A percentile compares a stretch with the other conserved stretches of the same genome.
Evolutionary conservation across 2,888 invertebrate genomes (phyloP).

Genomic region (Drosophila paranaensis): DNA sequence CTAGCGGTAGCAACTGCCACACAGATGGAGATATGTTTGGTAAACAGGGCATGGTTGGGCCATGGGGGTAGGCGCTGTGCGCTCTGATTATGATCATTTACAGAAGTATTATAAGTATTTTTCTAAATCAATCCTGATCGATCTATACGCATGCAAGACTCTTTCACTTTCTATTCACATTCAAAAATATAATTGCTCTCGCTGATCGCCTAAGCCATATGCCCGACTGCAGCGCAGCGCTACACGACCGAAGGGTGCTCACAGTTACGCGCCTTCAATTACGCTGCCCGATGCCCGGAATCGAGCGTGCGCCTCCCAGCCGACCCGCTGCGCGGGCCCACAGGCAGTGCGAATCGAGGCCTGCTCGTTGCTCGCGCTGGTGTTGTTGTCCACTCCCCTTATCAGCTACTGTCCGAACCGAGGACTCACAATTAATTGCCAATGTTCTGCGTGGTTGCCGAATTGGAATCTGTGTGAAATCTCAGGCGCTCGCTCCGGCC

Average conservation of each 20-base stretch:
- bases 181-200: neutral
- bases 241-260: slow-evolving; percentile 49
- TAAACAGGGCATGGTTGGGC: slow-evolving; percentile 28
- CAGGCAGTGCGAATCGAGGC: slow-evolving; percentile 23
- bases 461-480: slow-evolving; percentile 77
- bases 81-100: neutral
- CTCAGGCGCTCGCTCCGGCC: slow-evolving; percentile 44
- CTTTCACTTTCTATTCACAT: no score
- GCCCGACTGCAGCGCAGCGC: slow-evolving; percentile 16
- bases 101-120: no score
- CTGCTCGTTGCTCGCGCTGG: slow-evolving; percentile 5
- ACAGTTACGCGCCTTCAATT: slow-evolving; percentile 73
- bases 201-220: slow-evolving; percentile 24
- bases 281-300: slow-evolving; percentile 39
- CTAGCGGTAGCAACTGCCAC: neutral
- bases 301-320: neutral
- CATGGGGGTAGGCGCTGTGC: neutral
- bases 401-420: slow-evolving; percentile 74
- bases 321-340: no score
- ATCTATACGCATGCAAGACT: no score
- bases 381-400: slow-evolving; percentile 64
- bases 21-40: slow-evolving; percentile 62
- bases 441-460: slow-evolving; percentile 70
- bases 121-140: no score
- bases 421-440: slow-evolving; percentile 75